Conservation (phyloP, 1,140 invertebrate species). For the Hyphantria cunea region DNA sequence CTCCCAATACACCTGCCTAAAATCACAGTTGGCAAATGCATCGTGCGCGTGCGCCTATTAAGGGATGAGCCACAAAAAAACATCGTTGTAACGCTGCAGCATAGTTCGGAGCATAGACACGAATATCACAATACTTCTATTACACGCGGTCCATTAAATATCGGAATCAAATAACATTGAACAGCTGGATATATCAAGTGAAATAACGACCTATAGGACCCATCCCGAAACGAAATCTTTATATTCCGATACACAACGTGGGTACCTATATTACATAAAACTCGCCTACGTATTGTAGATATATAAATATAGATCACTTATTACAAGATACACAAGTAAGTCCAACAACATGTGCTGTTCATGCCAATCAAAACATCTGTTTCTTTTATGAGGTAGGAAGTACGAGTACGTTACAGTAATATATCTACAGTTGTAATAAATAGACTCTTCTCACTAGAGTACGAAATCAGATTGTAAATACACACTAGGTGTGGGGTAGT, state of each 20-base stretch:
- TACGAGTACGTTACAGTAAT: no score
- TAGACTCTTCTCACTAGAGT: no score
- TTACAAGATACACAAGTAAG: no score
- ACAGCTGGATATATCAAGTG: slow-evolving; percentile 57
- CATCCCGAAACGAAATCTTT: slow-evolving; percentile 24
- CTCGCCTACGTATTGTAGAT: no score
- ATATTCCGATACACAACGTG: slow-evolving; percentile 26
- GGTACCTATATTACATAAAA: no score
- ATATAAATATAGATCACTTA: no score
- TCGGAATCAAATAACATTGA: slow-evolving; percentile 70
- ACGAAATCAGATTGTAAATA: no score
- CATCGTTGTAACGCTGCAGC: slow-evolving; percentile 18
- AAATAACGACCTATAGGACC: slow-evolving; percentile 39
- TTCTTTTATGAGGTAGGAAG: no score
- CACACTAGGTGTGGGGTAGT: no score
- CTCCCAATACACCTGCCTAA: slow-evolving; percentile 14
- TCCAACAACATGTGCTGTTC: no score
- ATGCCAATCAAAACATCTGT: no score
- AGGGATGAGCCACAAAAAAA: slow-evolving; percentile 34
- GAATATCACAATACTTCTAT: slow-evolving; percentile 46
- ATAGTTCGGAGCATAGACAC: slow-evolving; percentile 42
- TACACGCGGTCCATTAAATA: slow-evolving; percentile 67
- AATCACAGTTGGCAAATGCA: slow-evolving; percentile 16
- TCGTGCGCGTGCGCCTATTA: slow-evolving; percentile 20
- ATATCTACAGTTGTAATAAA: no score